A percentile compares a stretch with the other conserved stretches of the same genome.
Conservation (phyloP, 2,797 vertebrate genomes). For the Eidolon dupreanum region DNA sequence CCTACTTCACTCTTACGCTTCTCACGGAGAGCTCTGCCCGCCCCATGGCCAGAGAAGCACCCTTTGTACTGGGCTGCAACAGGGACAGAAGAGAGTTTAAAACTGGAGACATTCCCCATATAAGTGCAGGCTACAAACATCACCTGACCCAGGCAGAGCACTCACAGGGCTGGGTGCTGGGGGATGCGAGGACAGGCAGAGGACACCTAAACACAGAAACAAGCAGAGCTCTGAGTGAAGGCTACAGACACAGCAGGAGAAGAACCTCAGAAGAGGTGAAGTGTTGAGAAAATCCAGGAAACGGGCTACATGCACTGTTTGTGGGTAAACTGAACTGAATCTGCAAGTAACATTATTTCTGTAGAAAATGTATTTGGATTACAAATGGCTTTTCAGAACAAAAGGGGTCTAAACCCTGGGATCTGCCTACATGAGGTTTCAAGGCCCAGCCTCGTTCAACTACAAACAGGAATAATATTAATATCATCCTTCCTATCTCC, state of each 20-base stretch:
- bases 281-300: background rate
- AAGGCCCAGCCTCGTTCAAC: background rate
- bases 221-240: background rate
- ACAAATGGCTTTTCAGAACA: background rate
- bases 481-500: background rate
- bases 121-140: fast-evolving
- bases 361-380: background rate
- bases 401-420: background rate
- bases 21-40: background rate
- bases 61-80: background rate
- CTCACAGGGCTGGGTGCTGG: fast-evolving
- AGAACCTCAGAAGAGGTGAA: background rate
- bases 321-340: background rate
- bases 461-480: background rate
- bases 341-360: background rate
- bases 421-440: background rate
- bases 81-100: background rate
- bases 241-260: fast-evolving
- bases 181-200: background rate
- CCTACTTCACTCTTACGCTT: background rate
- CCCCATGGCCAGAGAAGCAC: background rate
- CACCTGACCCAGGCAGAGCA: fast-evolving
- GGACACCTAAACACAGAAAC: background rate
- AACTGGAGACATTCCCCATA: background rate
- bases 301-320: background rate